Evolutionary conservation across 2,797 vertebrate species (phyloP), one percentile per base, ranked within the genome.

Genomic region (Fringilla coelebs): DNA sequence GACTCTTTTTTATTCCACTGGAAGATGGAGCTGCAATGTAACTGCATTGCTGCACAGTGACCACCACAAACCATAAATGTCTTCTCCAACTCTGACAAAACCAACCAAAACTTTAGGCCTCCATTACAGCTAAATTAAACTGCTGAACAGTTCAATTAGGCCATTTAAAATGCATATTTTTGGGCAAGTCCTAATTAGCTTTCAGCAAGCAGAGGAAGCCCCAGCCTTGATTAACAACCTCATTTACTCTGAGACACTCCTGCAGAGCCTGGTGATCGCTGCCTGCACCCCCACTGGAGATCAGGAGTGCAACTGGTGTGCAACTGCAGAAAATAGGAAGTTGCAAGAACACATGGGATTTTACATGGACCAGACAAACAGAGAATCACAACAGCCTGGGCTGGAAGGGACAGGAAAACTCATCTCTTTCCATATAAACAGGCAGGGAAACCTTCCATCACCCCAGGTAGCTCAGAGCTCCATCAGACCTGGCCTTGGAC

Each of bases 261-360:
- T 55, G 80, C 65, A 62, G 84, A 70, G 84, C 65, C 65, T 0
- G 0, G 57, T 22, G 57, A 18, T 70, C 48, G 0, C n/a, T 58
- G 52, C 66, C 79, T 72, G 73, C 66, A 58, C 8, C 58, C 87
- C 18, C 87, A 40, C 65, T 65, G 87, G 65, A 45, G 58, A 71
- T 1, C 61, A 68, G 38, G 58, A 51, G 49, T n/a, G n/a, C n/a
- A n/a, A n/a, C 0, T 36, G 43, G 31, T 11, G 24, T 9, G 57
- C 6, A 76, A 26, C 54, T 36, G 54, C 46, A 81, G 41, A n/a
- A 76, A 55, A 52, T 4, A 7, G 3, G 11, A 10, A 67, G 11
- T 6, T 81, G 24, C 25, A 62, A 66, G 19, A 0, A 4, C 31
- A 32, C 0, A 0, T 5, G 67, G n/a, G 13, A 7, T 54, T 79